Base-by-base conservation (phyloP, 2,113 vertebrate species). In the Thamnaconus septentrionalis region DNA sequence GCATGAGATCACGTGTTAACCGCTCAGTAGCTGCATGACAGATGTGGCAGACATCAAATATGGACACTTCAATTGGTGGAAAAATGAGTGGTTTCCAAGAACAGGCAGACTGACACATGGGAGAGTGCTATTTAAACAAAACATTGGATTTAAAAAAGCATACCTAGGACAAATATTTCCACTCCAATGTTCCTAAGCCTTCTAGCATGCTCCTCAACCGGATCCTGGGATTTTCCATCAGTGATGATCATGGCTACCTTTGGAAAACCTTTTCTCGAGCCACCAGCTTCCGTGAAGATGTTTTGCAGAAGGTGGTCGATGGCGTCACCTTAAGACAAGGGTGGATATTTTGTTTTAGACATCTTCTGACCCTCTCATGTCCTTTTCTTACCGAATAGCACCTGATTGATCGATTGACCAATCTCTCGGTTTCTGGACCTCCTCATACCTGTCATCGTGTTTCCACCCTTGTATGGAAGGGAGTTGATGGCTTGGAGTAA, bases 171-270 rank as follows among this genome's bases (percentile, higher is more conserved):
- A 90, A 99, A 99, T 72, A 98, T 92, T 93, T 99, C 97, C 86
- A 95, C 96, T 88, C 96, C 97, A 45, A 93, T 91, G 83, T 93
- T 93, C 66, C 95, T 93, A 83, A 99, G 96, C 75, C 92, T 94
- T 90, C 83, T 93, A 69, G 97, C 94, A 86, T 95, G 84, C 85
- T 94, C 94, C 85, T 96, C 93, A 6, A 99, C 97, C 71, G 96
- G 93, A 43, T 98, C 97, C 86, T 99, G 97, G 57, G 97, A 98
- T 90, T 98, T 99, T 88, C 97, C 97, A 80, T 99, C 97, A 11
- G 97, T 99, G 88, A 99, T 98, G 72, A 98, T 93, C 90, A 99
- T 94, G 79, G 96, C 97, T 68, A 98, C 93, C 89, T 97, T 99
- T 69, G 97, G 97, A 89, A 97, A 98, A 59, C 83, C 90, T 91